Conservation (phyloP, 2,113 vertebrate genomes). For the Archilochus colubris region DNA sequence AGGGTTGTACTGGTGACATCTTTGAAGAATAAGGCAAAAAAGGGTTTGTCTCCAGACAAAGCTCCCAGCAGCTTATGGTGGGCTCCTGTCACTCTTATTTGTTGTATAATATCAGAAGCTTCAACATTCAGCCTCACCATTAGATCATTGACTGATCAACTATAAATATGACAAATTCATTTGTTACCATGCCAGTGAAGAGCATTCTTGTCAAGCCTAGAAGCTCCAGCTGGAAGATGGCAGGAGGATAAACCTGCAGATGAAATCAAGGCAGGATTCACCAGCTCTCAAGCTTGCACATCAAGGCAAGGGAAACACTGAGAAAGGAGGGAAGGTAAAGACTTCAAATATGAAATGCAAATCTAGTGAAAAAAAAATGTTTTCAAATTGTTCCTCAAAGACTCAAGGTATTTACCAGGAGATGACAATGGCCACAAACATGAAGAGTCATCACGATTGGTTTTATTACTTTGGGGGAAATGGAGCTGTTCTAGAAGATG, state of each 20-base stretch:
- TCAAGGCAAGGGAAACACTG: neutral
- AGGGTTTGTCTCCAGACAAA: neutral
- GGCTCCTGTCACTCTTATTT: accelerated
- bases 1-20: neutral
- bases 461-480: neutral
- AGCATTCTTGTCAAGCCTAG: neutral
- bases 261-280: accelerated
- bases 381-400: neutral
- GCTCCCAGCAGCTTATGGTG: neutral
- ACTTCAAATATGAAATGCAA: neutral
- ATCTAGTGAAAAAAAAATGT: accelerated
- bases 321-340: neutral
- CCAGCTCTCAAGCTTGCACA: neutral
- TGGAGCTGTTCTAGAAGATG: neutral
- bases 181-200: neutral
- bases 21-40: neutral
- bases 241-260: neutral
- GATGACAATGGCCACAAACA: neutral
- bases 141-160: too few relatives aligned
- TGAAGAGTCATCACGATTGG: neutral
- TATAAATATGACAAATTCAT: neutral
- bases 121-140: neutral
- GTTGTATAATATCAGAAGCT: neutral
- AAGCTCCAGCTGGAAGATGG: neutral
- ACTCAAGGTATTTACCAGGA: accelerated